Evolutionary conservation across 2,113 vertebrate genomes (phyloP).

Genomic region (Leptodactylus fuscus): DNA sequence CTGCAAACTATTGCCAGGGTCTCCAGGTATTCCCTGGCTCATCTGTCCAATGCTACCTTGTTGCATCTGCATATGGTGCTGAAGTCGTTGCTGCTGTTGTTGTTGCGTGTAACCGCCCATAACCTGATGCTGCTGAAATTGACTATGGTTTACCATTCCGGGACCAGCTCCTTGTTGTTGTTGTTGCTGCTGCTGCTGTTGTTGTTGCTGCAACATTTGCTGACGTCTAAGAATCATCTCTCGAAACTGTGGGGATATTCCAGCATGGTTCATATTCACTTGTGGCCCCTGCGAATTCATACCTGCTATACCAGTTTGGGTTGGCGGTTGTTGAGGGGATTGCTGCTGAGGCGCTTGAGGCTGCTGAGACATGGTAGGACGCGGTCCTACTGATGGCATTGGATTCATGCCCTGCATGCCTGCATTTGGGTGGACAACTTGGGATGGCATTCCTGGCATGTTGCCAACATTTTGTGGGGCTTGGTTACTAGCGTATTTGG

Average conservation of each 20-base stretch:
- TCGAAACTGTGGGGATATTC: constrained; percentile 83
- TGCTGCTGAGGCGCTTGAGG: constrained; percentile 69
- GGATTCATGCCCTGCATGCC: constrained; percentile 81
- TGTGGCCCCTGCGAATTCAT: constrained; percentile 81
- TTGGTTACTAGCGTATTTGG: constrained; percentile 87
- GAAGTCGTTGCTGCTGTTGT: constrained; percentile 90
- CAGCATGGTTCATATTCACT: constrained; percentile 81
- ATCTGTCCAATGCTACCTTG: constrained; percentile 86
- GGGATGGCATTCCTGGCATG: constrained; percentile 87
- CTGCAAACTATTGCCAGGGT: constrained; percentile 83
- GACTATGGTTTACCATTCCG: constrained; percentile 82
- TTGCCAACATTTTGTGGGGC: constrained; percentile 83
- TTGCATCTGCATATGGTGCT: constrained; percentile 91
- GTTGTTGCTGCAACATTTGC: constrained; percentile 81
- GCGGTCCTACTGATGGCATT: constrained; percentile 76
- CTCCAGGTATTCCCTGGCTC: constrained; percentile 75
- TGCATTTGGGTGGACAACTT: constrained; percentile 77
- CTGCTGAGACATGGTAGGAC: constrained; percentile 75
- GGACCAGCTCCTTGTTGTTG: constrained; percentile 76
- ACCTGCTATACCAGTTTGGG: constrained; percentile 72
- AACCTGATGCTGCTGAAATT: constrained; percentile 86
- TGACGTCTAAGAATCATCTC: constrained; percentile 87
- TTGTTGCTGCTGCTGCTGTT: constrained; percentile 75
- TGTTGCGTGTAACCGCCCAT: constrained; percentile 80
- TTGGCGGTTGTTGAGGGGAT: constrained; percentile 81